phyloP scores from a whole-genome alignment of 2,797 vertebrate species.

The Trachops cirrhosus region DNA sequence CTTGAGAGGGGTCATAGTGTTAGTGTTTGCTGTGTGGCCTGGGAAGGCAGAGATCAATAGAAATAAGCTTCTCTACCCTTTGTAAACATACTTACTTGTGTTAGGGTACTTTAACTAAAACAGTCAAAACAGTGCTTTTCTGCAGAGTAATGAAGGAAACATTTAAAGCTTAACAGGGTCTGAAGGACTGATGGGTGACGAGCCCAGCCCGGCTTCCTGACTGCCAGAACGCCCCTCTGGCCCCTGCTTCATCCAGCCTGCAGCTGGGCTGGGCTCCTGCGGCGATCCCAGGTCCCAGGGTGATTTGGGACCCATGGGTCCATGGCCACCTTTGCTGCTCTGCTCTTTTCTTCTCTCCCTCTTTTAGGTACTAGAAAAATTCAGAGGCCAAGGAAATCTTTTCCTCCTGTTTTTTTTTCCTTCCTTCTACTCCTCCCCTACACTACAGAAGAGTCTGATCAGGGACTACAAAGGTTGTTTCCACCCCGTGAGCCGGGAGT shows the following conservation, averaged over 20 bases:
- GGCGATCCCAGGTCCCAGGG: too few species aligned
- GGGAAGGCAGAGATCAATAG: rapidly evolving
- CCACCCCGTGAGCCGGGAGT: not conserved
- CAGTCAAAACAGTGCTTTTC: not conserved
- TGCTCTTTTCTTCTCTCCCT: not conserved
- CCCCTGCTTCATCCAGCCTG: not conserved
- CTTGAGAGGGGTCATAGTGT: rapidly evolving
- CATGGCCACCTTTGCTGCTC: not conserved
- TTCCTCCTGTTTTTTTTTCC: not conserved
- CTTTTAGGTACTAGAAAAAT: not conserved
- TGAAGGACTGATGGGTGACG: not conserved
- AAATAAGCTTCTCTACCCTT: not conserved
- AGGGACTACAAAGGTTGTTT: not conserved
- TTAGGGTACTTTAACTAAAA: not conserved
- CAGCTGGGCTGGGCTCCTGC: not conserved
- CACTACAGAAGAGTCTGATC: not conserved
- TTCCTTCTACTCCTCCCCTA: not conserved
- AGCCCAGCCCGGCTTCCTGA: not conserved
- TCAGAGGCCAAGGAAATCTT: not conserved
- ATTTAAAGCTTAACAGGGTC: rapidly evolving
- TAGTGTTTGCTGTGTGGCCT: not conserved
- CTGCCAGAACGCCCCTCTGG: rapidly evolving
- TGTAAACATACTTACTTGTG: not conserved
- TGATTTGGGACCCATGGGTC: not conserved
- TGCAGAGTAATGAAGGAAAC: not conserved